Conservation (phyloP, 2,888 invertebrate species). For the Drosophila nr. perissopoda region DNA sequence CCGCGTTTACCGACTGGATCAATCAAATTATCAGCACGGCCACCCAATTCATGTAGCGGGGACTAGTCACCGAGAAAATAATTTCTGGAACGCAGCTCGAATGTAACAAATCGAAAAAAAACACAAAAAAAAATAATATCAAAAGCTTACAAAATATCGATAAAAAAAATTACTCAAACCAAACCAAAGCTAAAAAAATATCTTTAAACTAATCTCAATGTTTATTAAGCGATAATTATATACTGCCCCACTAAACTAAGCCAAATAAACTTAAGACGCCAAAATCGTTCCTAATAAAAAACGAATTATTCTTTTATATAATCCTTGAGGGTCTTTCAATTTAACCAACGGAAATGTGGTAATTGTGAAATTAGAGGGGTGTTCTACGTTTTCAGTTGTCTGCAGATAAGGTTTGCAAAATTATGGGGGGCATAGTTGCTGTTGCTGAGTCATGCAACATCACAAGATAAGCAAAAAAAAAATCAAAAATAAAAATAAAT, state of each 20-base stretch:
- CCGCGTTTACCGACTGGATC: conserved; percentile 85
- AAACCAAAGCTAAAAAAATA: conserved; percentile 36
- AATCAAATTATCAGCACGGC: conserved; percentile 72
- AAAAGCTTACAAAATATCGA: conserved; percentile 16
- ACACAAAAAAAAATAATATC: conserved; percentile 18
- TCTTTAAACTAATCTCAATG: conserved; percentile 62
- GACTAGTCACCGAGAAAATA: conserved; percentile 20
- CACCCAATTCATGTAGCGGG: conserved; percentile 67
- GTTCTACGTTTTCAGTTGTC: conserved; percentile 21
- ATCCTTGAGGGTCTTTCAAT: conserved; percentile 8
- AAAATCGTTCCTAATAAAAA: conserved; percentile 42
- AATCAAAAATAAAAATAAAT: not conserved
- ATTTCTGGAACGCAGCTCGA: conserved; percentile 55
- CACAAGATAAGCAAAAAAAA: conserved; percentile 25
- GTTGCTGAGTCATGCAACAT: conserved; percentile 32
- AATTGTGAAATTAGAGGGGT: conserved; percentile 46
- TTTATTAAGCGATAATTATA: conserved; percentile 35
- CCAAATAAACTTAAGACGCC: conserved; percentile 22
- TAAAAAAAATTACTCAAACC: conserved; percentile 27
- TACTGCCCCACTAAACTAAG: conserved; percentile 52
- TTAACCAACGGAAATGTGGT: not conserved
- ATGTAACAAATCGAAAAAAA: conserved; percentile 40
- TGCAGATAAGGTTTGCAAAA: conserved; percentile 38
- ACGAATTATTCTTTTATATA: conserved; percentile 18
- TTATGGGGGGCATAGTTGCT: conserved; percentile 6